Base-by-base conservation (phyloP, 2,888 invertebrate species). In the Imbricaverruca yamaguchii region DNA sequence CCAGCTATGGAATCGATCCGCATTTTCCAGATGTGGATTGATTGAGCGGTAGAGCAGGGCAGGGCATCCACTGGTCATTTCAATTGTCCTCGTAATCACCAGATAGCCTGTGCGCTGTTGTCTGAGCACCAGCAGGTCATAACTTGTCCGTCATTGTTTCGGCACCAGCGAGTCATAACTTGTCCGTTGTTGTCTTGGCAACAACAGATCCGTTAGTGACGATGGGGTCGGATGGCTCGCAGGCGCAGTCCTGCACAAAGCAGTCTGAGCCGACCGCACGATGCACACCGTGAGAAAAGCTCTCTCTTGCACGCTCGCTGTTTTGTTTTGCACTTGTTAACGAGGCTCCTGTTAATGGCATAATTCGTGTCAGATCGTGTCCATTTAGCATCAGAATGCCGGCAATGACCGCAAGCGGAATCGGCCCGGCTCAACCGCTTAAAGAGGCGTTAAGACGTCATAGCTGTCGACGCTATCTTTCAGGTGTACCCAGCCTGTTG, bases 331-430 rank as follows among this genome's bases (percentile, higher is more conserved):
- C 67, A 12, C 13, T 10, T 67, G 67, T 67, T 13, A n/a, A 67
- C 67, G 13, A 67, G 67, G 13, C 67, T 25, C 13, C 67, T 25
- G 67, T 25, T 67, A 25, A n/a, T 9, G 67, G 1, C 67, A 12
- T 25, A 23, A 67, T 67, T 67, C 25, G 25, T 67, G 13, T 25
- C 12, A 6, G 25, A 67, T 25, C 8, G 10, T 67, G n/a, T 67
- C 25, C 67, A 25, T 67, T 67, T 67, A 67, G 67, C 67, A 67
- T 74, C 53, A 74, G 53, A 74, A 74, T 74, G 74, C 53, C 74
- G 53, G 18, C 15, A 39, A 53, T 18, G 18, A 25, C 53, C 74
- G 9, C 1, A 13, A 4, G 53, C 53, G 74, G 74, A 53, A 18
- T 15, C 21, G 9, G 15, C 7, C 9, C 53, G 7, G 3, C 39